Evolutionary conservation across 1,140 invertebrate genomes (phyloP).

Genomic region (Meloidogyne hapla): DNA sequence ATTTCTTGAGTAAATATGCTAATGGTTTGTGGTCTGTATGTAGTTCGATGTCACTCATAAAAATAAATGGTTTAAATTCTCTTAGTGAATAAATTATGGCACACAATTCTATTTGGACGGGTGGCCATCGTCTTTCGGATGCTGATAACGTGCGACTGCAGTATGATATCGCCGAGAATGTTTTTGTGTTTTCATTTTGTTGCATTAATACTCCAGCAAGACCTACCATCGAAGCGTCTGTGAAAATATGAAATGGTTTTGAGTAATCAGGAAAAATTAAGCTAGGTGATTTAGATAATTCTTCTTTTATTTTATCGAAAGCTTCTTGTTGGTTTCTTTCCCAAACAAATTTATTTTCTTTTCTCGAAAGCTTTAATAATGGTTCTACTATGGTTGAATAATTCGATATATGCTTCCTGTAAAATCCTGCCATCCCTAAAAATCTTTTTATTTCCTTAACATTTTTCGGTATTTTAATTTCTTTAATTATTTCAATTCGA

Average conservation of each 20-base stretch:
- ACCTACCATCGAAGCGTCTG: not conserved
- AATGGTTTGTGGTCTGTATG: conserved; percentile 22
- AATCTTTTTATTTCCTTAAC: conserved; percentile 19
- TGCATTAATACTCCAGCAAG: conserved; percentile 9
- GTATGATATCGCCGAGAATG: conserved; percentile 17
- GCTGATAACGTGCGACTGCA: conserved; percentile 10
- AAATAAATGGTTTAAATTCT: conserved; percentile 15
- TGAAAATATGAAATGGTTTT: conserved; percentile 19
- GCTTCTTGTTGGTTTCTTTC: conserved; percentile 9
- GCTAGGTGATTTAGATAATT: too few species aligned
- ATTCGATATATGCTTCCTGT: conserved; percentile 10
- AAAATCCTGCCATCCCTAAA: conserved; percentile 6
- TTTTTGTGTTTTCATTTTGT: too few species aligned
- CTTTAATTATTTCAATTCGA: conserved; percentile 7
- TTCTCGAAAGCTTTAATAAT: not conserved
- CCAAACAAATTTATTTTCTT: conserved; percentile 12
- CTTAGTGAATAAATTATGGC: conserved; percentile 17
- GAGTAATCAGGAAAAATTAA: conserved; percentile 24
- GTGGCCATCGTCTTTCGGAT: not conserved
- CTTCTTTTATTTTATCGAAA: conserved; percentile 7
- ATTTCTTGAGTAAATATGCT: conserved; percentile 13
- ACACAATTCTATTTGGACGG: conserved; percentile 15
- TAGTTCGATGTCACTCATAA: conserved; percentile 13
- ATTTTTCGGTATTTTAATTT: conserved; percentile 1
- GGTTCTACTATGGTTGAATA: conserved; percentile 23